Evolutionary conservation across 2,113 vertebrate genomes (phyloP).

Genomic region (Triplophysa siluroides): DNA sequence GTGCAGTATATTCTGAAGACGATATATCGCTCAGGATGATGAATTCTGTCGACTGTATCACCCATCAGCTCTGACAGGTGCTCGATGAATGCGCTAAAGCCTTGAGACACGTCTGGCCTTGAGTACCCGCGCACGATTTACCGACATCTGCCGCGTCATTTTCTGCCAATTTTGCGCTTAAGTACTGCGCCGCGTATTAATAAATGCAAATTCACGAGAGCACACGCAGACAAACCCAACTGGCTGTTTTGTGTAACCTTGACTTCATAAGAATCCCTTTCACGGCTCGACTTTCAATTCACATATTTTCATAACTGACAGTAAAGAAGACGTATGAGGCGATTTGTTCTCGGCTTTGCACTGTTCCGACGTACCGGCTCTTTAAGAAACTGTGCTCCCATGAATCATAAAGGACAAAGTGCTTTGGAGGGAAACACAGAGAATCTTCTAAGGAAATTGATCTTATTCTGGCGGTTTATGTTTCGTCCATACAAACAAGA

Average conservation of each 20-base stretch:
- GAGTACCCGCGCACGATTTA: conserved; percentile 66
- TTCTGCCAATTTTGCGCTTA: conserved; percentile 69
- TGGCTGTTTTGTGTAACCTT: conserved; percentile 68
- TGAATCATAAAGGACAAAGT: conserved; percentile 65
- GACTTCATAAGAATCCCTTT: conserved; percentile 69
- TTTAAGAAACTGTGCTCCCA: conserved; percentile 49
- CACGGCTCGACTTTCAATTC: conserved; percentile 60
- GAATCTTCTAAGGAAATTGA: conserved; percentile 67
- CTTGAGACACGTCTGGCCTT: conserved; percentile 63
- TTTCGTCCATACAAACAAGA: conserved; percentile 65
- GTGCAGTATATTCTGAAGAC: conserved; percentile 47
- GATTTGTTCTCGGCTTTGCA: conserved; percentile 63
- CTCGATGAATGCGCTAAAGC: conserved; percentile 67
- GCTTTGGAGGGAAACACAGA: conserved; percentile 52
- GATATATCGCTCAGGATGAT: conserved; percentile 58
- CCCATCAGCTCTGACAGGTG: conserved; percentile 65
- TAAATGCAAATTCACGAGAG: conserved; percentile 69
- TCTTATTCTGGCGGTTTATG: conserved; percentile 70
- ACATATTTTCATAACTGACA: conserved; percentile 72
- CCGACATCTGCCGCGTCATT: conserved; percentile 64
- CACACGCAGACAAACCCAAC: conserved; percentile 29
- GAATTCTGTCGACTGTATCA: conserved; percentile 59
- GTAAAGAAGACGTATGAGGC: conserved; percentile 68
- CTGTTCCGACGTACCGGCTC: conserved; percentile 49
- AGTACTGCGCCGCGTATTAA: conserved; percentile 69